These are phyloP conservation scores for Pristionchus pacificus DNA, from an alignment of 1,140 invertebrate genomes.

Conservation along the genomic window DNA sequence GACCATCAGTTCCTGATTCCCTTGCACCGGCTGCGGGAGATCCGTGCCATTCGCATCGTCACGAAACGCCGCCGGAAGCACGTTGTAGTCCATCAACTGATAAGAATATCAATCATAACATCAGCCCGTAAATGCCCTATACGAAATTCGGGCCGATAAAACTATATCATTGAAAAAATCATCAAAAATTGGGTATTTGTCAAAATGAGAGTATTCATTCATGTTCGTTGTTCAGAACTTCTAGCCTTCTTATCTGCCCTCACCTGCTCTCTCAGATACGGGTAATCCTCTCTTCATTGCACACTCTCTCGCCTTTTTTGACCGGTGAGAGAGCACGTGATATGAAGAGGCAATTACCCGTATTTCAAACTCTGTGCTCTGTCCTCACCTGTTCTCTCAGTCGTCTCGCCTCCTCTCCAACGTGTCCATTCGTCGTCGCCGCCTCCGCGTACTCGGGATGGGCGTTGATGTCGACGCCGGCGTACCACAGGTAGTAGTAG, in stretches of 20 bases:
- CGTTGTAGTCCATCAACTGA: background rate
- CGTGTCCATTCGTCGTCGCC: slow-evolving; percentile 23
- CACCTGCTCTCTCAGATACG: background rate
- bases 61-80: background rate
- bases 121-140: no score
- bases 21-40: background rate
- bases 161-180: background rate
- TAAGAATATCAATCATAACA: no score
- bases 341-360: no score
- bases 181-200: slow-evolving; percentile 8
- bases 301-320: no score
- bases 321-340: no score
- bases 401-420: slow-evolving; percentile 3
- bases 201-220: slow-evolving; percentile 14
- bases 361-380: background rate
- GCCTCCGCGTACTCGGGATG: slow-evolving; percentile 6
- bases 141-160: no score
- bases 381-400: slow-evolving; percentile 18
- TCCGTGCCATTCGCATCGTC: background rate
- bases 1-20: background rate
- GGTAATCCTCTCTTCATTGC: background rate
- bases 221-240: background rate
- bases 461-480: slow-evolving; percentile 30
- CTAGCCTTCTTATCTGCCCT: background rate
- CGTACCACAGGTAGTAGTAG: slow-evolving; percentile 36